Evolutionary conservation across 1,140 invertebrate genomes (phyloP), one percentile per base, ranked within the genome.

Genomic region (Pogonognathellus flavescens): DNA sequence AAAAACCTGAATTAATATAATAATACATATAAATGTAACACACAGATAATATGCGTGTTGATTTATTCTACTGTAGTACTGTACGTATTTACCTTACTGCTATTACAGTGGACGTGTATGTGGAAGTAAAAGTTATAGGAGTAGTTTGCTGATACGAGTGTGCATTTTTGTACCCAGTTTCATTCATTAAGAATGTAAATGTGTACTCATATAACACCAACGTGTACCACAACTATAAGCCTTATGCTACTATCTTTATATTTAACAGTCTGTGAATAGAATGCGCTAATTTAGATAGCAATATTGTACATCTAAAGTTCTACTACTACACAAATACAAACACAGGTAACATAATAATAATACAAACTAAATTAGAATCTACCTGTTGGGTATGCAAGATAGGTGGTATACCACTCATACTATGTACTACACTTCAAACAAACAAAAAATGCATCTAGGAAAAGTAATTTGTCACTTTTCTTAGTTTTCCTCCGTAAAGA

Each of bases 381-480:
- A 41, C 31, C 1, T 41, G 31, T 41, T 41, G 31, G 31, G 31
- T 41, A 41, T 41, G 31, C 31, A 41, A 41, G 31, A 41, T 41
- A 41, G 31, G 31, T 41, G 31, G 31, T 41, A 41, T 41, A 41
- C 31, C 31, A 41, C 31, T 41, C 2, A 41, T 41, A 41, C n/a
- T n/a, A n/a, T n/a, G n/a, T 41, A 6, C 31, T 6, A 3, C 31
- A 41, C 31, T 41, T n/a, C n/a, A n/a, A n/a, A n/a, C 2, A 41
- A 41, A 41, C 31, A 41, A 41, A 41, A 41, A 41, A 41, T 3
- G 1, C 31, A 41, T 41, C 1, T 41, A 41, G 31, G 22, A 76
- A 76, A 76, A 49, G 66, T 72, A 72, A 66, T 72, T 76, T 76
- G 70, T 76, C 70, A 76, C 70, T 76, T 50, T 76, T 76, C 70